Conservation (phyloP, 1,140 invertebrate genomes). For the Spodoptera frugiperda region DNA sequence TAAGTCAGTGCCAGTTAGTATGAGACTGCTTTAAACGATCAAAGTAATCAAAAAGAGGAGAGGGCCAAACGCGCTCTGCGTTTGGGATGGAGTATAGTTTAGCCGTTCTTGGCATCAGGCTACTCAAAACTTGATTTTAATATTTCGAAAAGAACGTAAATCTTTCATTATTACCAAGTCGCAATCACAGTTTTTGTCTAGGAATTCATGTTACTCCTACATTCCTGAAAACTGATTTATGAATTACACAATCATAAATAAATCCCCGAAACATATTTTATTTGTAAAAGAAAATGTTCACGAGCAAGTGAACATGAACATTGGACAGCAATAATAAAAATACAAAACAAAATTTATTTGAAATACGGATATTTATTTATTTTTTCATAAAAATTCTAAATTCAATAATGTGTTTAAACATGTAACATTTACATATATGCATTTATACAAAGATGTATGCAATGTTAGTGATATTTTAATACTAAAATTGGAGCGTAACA, state of each 20-base stretch:
- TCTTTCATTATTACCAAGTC: too few relatives aligned
- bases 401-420: constrained; percentile 87
- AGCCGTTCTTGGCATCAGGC: too few relatives aligned
- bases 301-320: background rate
- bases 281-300: background rate
- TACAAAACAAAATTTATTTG: constrained; percentile 82
- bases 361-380: constrained; percentile 86
- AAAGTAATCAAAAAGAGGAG: too few relatives aligned
- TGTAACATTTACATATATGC: constrained; percentile 86
- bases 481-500: constrained; percentile 84
- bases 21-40: too few relatives aligned
- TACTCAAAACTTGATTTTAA: too few relatives aligned
- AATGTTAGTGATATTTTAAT: constrained; percentile 84
- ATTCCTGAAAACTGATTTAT: too few relatives aligned
- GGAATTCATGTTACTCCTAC: too few relatives aligned
- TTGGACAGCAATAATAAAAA: constrained; percentile 58
- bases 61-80: too few relatives aligned
- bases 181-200: too few relatives aligned
- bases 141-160: too few relatives aligned
- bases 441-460: constrained; percentile 86
- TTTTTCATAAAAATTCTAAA: constrained; percentile 87
- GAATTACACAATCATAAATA: background rate
- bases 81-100: too few relatives aligned
- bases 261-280: background rate
- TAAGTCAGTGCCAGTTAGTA: too few relatives aligned